Conservation (phyloP, 2,888 invertebrate genomes). For the Amitus sp. region DNA sequence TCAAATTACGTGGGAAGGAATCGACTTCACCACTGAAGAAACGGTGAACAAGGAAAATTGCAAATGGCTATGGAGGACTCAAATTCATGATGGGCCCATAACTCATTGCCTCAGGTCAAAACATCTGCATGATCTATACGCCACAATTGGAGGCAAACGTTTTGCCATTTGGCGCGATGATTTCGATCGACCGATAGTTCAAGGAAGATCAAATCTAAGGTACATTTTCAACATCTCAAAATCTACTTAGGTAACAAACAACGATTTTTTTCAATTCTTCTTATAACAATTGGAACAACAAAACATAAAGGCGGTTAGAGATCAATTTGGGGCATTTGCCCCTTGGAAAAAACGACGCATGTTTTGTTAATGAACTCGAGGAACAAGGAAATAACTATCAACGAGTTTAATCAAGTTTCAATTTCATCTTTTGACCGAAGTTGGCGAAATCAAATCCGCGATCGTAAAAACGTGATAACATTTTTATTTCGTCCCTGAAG, state of each 20-base stretch:
- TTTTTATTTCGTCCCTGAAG: neutral
- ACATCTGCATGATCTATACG: constrained; percentile 70
- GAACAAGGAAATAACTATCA: constrained; percentile 3
- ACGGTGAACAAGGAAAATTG: constrained; percentile 71
- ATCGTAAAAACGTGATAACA: constrained; percentile 1
- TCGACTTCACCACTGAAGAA: constrained; percentile 73
- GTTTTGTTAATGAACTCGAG: too few species aligned
- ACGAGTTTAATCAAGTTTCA: constrained; percentile 1
- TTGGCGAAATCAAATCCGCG: neutral
- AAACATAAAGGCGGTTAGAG: neutral
- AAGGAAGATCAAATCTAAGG: constrained; percentile 70
- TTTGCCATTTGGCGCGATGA: constrained; percentile 81
- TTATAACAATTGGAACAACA: neutral
- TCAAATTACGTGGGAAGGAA: constrained; percentile 74
- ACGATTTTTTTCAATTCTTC: neutral
- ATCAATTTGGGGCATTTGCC: too few species aligned
- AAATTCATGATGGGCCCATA: constrained; percentile 79
- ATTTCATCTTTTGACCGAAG: neutral
- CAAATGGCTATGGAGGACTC: constrained; percentile 64
- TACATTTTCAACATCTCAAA: too few species aligned
- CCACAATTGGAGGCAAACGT: constrained; percentile 80
- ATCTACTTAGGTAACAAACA: too few species aligned
- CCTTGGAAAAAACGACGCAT: too few species aligned
- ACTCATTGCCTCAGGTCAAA: constrained; percentile 72
- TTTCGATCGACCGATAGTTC: constrained; percentile 72